A percentile compares a stretch with the other conserved stretches of the same genome.
phyloP scores from a whole-genome alignment of 2,797 vertebrate genomes.

The Manis javanica region DNA sequence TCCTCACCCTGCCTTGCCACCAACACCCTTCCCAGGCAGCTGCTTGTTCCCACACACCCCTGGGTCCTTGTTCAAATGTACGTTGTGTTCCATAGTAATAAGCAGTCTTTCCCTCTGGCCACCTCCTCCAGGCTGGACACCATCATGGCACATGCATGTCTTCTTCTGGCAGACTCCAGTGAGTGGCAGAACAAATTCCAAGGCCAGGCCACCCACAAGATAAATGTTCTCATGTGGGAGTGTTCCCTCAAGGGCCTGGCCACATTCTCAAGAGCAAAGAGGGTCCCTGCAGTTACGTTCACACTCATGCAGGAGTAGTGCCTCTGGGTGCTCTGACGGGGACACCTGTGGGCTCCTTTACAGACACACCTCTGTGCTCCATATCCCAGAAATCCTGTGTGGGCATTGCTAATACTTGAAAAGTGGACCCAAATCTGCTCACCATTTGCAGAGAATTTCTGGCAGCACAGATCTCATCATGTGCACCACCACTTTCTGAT shows the following conservation, averaged over 20 bases:
- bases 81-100: fast-evolving
- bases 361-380: fast-evolving
- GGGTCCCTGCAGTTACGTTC: fast-evolving
- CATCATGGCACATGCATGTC: fast-evolving
- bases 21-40: neutral
- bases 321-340: fast-evolving
- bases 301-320: fast-evolving
- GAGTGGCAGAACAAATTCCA: neutral
- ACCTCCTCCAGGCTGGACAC: neutral
- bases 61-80: neutral
- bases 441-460: neutral
- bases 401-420: neutral
- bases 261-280: neutral
- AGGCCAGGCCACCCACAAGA: fast-evolving
- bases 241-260: fast-evolving
- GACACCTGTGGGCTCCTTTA: no score
- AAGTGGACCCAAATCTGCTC: neutral
- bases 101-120: fast-evolving
- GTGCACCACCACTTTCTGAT: fast-evolving
- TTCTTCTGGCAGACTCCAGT: no score
- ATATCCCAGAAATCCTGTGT: fast-evolving
- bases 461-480: fast-evolving
- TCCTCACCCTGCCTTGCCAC: fast-evolving
- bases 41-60: neutral
- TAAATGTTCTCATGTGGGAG: fast-evolving